Evolutionary conservation across 2,113 vertebrate species (phyloP).

Genomic region (Phylloscopus trochiloides): DNA sequence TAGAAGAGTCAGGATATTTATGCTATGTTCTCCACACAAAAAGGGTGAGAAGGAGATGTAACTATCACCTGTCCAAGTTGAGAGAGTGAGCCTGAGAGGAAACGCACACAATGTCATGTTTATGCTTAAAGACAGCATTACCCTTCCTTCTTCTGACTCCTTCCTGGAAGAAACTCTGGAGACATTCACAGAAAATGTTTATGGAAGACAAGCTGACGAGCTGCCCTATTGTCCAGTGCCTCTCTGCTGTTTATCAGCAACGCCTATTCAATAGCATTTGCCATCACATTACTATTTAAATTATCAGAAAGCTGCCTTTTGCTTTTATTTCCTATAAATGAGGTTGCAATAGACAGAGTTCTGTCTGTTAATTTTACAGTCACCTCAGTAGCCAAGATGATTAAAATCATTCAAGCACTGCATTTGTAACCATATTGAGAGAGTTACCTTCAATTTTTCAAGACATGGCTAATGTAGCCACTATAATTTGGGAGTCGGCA

Average conservation of each 20-base stretch:
- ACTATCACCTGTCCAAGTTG: neutral
- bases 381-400: neutral
- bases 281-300: neutral
- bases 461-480: neutral
- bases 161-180: neutral
- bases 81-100: neutral
- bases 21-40: neutral
- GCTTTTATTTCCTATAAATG: neutral
- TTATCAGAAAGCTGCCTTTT: neutral
- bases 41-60: neutral
- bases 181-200: neutral
- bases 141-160: neutral
- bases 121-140: neutral
- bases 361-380: neutral
- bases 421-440: neutral
- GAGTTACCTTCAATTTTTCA: neutral
- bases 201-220: neutral
- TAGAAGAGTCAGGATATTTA: neutral
- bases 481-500: neutral
- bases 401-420: neutral
- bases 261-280: neutral
- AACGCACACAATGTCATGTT: neutral
- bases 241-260: neutral
- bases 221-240: neutral
- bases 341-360: neutral